Percentiles rank a stretch among this genome's conserved stretches.
phyloP scores from a whole-genome alignment of 2,797 vertebrate species.

The Eulemur rubriventer region DNA sequence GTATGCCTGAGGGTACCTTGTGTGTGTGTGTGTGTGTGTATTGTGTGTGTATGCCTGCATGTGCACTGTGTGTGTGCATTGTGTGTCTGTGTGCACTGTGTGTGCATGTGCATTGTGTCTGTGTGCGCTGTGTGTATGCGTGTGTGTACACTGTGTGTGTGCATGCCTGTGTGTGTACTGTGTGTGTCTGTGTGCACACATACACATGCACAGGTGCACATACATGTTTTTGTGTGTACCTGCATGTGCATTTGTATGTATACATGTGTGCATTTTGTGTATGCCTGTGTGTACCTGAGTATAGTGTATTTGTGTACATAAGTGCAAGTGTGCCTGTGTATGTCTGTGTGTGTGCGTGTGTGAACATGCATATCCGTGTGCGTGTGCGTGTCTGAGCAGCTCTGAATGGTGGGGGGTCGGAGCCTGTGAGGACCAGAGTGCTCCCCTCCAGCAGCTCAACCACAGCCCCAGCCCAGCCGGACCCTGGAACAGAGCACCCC shows the following conservation, averaged over 20 bases:
- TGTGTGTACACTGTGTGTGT: too few relatives aligned
- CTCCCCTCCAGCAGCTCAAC: neutral
- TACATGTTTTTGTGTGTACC: rapidly evolving
- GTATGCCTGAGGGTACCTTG: neutral
- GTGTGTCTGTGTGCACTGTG: too few relatives aligned
- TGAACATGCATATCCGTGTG: neutral
- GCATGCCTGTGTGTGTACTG: too few relatives aligned
- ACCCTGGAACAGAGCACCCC: rapidly evolving
- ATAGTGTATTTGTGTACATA: too few relatives aligned
- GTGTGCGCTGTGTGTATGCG: too few relatives aligned
- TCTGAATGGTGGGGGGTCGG: too few relatives aligned
- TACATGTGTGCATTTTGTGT: too few relatives aligned
- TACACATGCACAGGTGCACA: neutral
- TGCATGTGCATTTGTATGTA: neutral
- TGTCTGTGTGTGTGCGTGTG: rapidly evolving
- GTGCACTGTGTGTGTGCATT: too few relatives aligned
- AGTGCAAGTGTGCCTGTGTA: neutral
- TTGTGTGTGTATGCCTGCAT: too few relatives aligned
- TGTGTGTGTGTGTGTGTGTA: neutral
- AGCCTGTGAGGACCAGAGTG: neutral
- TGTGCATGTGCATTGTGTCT: neutral
- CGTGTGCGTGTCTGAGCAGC: neutral
- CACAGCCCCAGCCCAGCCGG: neutral
- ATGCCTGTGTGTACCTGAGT: neutral
- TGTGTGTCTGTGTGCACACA: neutral